A percentile compares a stretch with the other conserved stretches of the same genome.
These are phyloP conservation scores for Tamandua tetradactyla DNA, from an alignment of 2,797 vertebrate species.

Conservation along the genomic window DNA sequence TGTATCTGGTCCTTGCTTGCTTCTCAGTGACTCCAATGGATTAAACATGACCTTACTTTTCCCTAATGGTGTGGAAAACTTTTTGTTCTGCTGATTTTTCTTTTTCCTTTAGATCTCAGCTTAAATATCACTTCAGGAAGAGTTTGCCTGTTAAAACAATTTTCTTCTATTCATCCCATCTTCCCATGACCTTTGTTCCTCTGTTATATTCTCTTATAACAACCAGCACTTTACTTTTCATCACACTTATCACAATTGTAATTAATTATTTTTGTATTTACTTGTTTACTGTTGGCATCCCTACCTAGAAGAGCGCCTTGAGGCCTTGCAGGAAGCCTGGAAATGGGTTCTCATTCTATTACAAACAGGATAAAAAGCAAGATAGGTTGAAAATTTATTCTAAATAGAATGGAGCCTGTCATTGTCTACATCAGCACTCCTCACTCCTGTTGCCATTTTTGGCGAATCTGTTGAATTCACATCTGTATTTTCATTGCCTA, in stretches of 20 bases:
- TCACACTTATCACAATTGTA: no score
- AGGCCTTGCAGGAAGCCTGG: neutral
- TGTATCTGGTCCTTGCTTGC: neutral
- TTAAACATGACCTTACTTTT: neutral
- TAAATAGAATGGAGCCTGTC: no score
- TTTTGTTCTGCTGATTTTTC: constrained; percentile 32
- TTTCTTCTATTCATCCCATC: neutral
- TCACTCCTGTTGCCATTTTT: no score
- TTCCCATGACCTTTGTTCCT: neutral
- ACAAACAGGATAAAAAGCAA: no score
- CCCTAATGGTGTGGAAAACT: neutral
- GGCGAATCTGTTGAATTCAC: neutral
- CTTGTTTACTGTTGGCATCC: neutral
- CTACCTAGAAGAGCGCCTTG: neutral
- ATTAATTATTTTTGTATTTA: neutral
- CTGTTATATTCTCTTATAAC: neutral
- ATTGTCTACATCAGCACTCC: no score
- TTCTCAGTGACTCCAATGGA: neutral
- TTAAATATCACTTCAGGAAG: neutral
- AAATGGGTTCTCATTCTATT: no score
- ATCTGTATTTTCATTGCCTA: neutral
- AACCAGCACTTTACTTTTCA: constrained; percentile 1
- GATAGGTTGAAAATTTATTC: no score
- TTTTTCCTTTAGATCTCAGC: neutral
- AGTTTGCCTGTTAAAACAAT: neutral